Percentiles rank a stretch among this genome's conserved stretches.
Conservation (phyloP, 2,888 invertebrate genomes). For the Ectemnius lituratus region DNA sequence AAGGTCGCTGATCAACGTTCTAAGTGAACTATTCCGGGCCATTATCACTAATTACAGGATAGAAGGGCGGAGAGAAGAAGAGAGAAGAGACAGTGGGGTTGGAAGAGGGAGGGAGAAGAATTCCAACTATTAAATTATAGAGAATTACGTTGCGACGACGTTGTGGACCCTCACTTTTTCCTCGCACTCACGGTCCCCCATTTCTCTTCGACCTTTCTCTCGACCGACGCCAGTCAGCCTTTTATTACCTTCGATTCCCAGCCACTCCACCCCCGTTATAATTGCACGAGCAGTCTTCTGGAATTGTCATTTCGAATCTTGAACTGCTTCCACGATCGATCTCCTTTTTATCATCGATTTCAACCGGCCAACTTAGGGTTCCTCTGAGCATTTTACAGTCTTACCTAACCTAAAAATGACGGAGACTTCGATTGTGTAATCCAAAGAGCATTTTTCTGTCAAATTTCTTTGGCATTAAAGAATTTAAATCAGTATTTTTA, state of each 20-base stretch:
- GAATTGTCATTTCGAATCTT: conserved; percentile 32
- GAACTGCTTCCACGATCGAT: conserved; percentile 11
- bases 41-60: conserved; percentile 4
- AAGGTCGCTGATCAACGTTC: too few relatives aligned
- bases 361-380: conserved; percentile 27
- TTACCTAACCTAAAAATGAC: not conserved
- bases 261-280: conserved; percentile 47
- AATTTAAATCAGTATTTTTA: too few relatives aligned
- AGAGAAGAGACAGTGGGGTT: too few relatives aligned
- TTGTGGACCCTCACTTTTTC: conserved; percentile 35
- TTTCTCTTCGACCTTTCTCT: conserved; percentile 38
- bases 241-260: conserved; percentile 49
- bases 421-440: too few relatives aligned
- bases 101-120: conserved; percentile 42
- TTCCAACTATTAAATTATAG: conserved; percentile 62
- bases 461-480: too few relatives aligned
- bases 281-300: conserved; percentile 41
- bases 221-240: conserved; percentile 37
- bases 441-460: too few relatives aligned
- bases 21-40: not conserved
- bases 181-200: conserved; percentile 18
- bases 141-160: conserved; percentile 56
- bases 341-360: conserved; percentile 50
- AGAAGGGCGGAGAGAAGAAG: conserved; percentile 15
- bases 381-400: conserved; percentile 18